These are phyloP conservation scores for Folsomia manolachei DNA, from an alignment of 2,888 invertebrate species.

Conservation along the genomic window DNA sequence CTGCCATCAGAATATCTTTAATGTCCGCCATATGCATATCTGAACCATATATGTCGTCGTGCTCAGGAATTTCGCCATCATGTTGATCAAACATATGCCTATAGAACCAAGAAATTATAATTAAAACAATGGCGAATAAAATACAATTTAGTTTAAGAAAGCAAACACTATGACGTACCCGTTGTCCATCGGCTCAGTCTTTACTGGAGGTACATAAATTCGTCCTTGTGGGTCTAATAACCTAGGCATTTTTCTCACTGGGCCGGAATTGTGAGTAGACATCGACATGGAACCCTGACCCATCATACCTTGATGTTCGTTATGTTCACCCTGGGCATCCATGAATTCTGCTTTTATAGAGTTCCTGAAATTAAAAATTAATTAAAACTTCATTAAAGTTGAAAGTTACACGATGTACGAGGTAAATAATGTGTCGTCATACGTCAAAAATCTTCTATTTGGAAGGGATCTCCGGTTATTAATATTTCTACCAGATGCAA, in stretches of 20 bases:
- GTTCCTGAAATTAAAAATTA: not conserved
- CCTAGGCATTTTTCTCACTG: constrained; percentile 7
- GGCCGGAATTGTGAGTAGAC: not conserved
- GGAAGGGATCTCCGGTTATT: not conserved
- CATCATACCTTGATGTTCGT: not conserved
- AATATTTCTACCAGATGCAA: not conserved
- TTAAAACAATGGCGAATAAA: not conserved
- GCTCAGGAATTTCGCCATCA: not conserved
- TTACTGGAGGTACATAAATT: constrained; percentile 4
- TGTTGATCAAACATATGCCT: not conserved
- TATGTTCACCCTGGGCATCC: not conserved
- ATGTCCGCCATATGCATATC: not conserved
- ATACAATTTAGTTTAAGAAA: not conserved
- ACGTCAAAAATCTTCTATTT: constrained; percentile 8
- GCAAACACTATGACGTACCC: constrained; percentile 3
- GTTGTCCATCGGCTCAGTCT: not conserved
- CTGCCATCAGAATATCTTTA: not conserved
- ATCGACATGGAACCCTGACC: not conserved
- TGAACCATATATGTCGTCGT: not conserved
- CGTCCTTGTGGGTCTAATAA: constrained; percentile 11
- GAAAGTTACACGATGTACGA: not conserved
- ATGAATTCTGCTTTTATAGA: not conserved
- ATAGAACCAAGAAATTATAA: too few species aligned
- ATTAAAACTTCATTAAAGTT: not conserved
- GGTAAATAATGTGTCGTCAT: too few species aligned